Evolutionary conservation across 2,888 invertebrate species (phyloP), one percentile per base, ranked within the genome.

Genomic region (Sicus ferrugineus): DNA sequence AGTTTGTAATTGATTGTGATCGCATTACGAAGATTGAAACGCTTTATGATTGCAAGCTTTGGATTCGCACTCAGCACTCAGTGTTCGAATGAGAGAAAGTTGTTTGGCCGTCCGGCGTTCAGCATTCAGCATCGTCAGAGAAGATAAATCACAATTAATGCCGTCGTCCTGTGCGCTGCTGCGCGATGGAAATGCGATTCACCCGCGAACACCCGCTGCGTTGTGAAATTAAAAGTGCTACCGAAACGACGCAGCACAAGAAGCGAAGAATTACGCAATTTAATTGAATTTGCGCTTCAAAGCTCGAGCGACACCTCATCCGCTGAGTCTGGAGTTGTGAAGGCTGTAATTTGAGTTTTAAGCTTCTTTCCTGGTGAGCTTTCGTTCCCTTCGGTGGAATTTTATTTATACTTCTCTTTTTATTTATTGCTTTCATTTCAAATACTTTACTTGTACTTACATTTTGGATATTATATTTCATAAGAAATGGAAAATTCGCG

Each of bases 1-100:
- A 23, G 30, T 59, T 65, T 59, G 58, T 67, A 67, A 67, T 67
- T 67, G 67, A 67, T 59, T 67, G 58, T 28, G 48, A 59, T 59
- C 67, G 46, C 16, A 58, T 58, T 48, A 58, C 46, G 48, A 59
- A 46, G 59, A 67, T 67, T 58, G 59, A 56, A 66, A 48, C 65
- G 65, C 54, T 66, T 66, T 38, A 42, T 26, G 62, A 48, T 63
- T 50, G 63, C 21, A 21, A n/a, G n/a, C n/a, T 23, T 14, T 52
- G 21, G 50, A 9, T 52, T 23, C 4, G 23, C 46, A 19, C 46
- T 5, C 5, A 9, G 19, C 46, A n/a, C n/a, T n/a, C n/a, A 34
- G 14, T 34, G 34, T 34, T 16, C 14, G 54, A 28, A 28, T 54
- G 54, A 23, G 23, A 52, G n/a, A 3, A 23, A 50, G 50, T 5